A percentile compares a stretch with the other conserved stretches of the same genome.
phyloP scores from a whole-genome alignment of 2,113 vertebrate genomes.

The Cephalopholis sonnerati region DNA sequence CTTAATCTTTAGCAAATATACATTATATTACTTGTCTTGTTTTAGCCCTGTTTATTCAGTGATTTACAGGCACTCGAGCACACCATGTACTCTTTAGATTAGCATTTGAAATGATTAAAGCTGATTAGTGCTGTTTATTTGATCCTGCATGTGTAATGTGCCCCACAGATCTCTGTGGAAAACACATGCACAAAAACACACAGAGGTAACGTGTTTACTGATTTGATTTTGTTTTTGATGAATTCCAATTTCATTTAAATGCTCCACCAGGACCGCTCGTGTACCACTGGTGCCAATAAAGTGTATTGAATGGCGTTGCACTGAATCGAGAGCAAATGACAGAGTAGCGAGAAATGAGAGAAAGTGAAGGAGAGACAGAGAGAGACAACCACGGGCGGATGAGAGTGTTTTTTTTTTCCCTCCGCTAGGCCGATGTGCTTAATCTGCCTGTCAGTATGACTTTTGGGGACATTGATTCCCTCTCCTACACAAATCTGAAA shows the following conservation, averaged over 20 bases:
- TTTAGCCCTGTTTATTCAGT: background rate
- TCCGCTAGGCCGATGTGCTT: conserved; percentile 49
- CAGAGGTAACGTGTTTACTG: background rate
- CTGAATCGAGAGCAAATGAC: conserved; percentile 18
- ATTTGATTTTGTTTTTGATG: conserved; percentile 46
- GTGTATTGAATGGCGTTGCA: conserved; percentile 28
- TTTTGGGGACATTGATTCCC: conserved; percentile 69
- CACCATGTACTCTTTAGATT: conserved; percentile 14
- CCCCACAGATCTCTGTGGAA: conserved; percentile 14
- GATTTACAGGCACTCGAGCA: conserved; percentile 24
- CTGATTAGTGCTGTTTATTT: conserved; percentile 46
- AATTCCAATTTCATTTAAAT: conserved; percentile 59
- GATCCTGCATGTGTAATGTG: conserved; percentile 15
- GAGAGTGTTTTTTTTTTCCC: background rate
- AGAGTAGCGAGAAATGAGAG: conserved; percentile 21
- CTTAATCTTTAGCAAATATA: conserved; percentile 16
- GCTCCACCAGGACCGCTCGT: conserved; percentile 25
- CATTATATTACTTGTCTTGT: background rate
- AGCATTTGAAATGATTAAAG: conserved; percentile 40
- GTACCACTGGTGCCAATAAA: conserved; percentile 35
- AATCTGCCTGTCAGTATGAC: conserved; percentile 73
- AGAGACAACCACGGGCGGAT: conserved; percentile 31
- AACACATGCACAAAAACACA: conserved; percentile 16
- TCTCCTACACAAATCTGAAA: conserved; percentile 77
- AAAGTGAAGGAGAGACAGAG: conserved; percentile 10